A percentile compares a stretch with the other conserved stretches of the same genome.
These are phyloP conservation scores for Orcinus orca DNA, from an alignment of 2,113 vertebrate genomes.

Conservation along the genomic window DNA sequence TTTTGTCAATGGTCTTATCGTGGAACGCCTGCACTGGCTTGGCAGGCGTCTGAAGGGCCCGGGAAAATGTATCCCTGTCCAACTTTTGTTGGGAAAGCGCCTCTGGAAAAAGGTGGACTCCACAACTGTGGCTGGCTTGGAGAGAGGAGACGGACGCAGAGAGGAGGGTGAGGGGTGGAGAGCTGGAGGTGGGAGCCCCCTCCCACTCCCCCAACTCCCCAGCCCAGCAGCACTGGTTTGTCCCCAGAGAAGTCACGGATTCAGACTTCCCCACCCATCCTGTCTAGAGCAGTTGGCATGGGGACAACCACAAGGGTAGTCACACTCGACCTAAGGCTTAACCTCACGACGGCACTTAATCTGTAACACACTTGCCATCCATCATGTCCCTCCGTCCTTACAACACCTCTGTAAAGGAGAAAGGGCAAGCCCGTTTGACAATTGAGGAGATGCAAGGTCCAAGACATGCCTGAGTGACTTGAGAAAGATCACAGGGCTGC, in stretches of 20 bases:
- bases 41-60: background rate
- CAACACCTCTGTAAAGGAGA: fast-evolving
- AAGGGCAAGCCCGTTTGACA: background rate
- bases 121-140: background rate
- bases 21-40: background rate
- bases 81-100: background rate
- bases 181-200: fast-evolving
- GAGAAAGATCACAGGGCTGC: background rate
- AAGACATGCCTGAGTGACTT: background rate
- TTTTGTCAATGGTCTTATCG: fast-evolving
- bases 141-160: background rate
- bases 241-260: background rate
- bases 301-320: background rate
- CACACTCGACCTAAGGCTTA: background rate
- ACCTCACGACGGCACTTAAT: background rate
- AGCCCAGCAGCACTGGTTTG: background rate
- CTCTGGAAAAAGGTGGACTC: background rate
- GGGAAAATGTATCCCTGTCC: background rate
- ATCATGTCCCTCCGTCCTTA: background rate
- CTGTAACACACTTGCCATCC: fast-evolving
- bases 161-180: background rate
- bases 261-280: background rate
- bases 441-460: no score
- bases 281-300: fast-evolving
- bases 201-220: background rate